These are phyloP conservation scores for Parazoanthus atlanticus DNA, from an alignment of 92 coral and sea anemone species.

Conservation along the genomic window DNA sequence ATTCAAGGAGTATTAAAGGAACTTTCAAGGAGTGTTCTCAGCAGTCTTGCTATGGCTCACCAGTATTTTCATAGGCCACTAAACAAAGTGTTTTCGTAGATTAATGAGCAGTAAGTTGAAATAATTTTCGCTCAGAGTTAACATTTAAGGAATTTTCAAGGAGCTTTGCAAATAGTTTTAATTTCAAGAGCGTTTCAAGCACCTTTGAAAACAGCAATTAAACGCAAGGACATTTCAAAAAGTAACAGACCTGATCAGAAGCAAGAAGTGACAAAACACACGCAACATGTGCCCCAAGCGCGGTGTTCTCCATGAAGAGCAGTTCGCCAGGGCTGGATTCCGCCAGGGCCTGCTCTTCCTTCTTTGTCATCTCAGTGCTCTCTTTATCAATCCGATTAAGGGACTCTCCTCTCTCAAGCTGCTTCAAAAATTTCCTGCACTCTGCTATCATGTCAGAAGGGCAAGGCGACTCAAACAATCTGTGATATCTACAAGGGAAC, in stretches of 20 bases:
- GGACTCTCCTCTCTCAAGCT: constrained; percentile 9
- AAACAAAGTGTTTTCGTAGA: too few species aligned
- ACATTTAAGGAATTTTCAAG: too few species aligned
- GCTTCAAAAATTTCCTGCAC: constrained; percentile 16
- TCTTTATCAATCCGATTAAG: neutral
- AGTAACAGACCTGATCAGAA: constrained; percentile 15
- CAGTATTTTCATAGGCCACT: too few species aligned
- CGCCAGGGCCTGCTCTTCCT: neutral
- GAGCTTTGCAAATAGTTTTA: too few species aligned
- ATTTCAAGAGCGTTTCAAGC: too few species aligned
- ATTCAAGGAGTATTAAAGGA: too few species aligned
- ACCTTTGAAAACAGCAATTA: neutral
- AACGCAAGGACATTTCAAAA: neutral
- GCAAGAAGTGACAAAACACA: constrained; percentile 27
- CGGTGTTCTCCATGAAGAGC: neutral
- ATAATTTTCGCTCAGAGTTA: too few species aligned
- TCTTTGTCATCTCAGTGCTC: neutral
- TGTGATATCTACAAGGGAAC: constrained; percentile 12
- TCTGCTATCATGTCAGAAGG: neutral
- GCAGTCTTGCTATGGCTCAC: too few species aligned
- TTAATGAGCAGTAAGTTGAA: too few species aligned
- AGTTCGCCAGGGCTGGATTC: constrained; percentile 9
- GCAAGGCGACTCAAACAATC: neutral
- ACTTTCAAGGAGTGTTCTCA: too few species aligned
- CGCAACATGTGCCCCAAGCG: constrained; percentile 22